phyloP scores from a whole-genome alignment of 2,888 invertebrate species.

The Helleia helle region DNA sequence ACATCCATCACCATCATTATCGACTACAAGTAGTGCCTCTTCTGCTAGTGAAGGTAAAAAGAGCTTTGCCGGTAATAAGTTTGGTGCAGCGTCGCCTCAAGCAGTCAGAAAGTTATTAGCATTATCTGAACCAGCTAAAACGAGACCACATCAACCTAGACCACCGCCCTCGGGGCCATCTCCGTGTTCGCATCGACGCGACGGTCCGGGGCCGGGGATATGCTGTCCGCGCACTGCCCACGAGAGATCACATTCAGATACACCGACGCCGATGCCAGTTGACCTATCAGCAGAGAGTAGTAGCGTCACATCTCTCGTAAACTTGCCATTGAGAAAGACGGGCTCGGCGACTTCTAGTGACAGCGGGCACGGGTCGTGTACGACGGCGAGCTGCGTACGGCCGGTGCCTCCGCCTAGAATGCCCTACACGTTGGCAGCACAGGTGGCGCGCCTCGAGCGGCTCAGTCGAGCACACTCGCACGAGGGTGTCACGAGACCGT shows the following conservation, averaged over 20 bases:
- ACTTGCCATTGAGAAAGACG: slow-evolving; percentile 90
- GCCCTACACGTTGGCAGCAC: slow-evolving; percentile 89
- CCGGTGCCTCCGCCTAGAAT: slow-evolving; percentile 80
- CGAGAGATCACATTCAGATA: slow-evolving; percentile 92
- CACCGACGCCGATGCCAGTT: slow-evolving; percentile 87
- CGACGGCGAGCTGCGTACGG: slow-evolving; percentile 55
- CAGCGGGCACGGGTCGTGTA: slow-evolving; percentile 89
- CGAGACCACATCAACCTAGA: slow-evolving; percentile 90
- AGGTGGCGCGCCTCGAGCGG: slow-evolving; percentile 87
- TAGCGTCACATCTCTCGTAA: slow-evolving; percentile 93
- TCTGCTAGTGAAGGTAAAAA: slow-evolving; percentile 85
- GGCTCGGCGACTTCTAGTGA: slow-evolving; percentile 95
- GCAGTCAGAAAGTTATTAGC: slow-evolving; percentile 96
- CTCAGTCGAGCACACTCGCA: slow-evolving; percentile 89
- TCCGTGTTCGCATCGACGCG: slow-evolving; percentile 76
- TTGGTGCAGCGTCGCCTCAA: slow-evolving; percentile 95
- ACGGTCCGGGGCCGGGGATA: slow-evolving; percentile 68
- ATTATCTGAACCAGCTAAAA: slow-evolving; percentile 90
- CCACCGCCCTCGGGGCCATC: slow-evolving; percentile 78
- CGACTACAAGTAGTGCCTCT: slow-evolving; percentile 93
- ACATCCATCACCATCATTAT: slow-evolving; percentile 94
- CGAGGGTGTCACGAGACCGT: slow-evolving; percentile 86
- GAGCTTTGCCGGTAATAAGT: slow-evolving; percentile 77
- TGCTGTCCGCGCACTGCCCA: slow-evolving; percentile 79
- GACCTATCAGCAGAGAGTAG: slow-evolving; percentile 96